Conservation (phyloP, 2,888 invertebrate species). For the Cephus nigrinus region DNA sequence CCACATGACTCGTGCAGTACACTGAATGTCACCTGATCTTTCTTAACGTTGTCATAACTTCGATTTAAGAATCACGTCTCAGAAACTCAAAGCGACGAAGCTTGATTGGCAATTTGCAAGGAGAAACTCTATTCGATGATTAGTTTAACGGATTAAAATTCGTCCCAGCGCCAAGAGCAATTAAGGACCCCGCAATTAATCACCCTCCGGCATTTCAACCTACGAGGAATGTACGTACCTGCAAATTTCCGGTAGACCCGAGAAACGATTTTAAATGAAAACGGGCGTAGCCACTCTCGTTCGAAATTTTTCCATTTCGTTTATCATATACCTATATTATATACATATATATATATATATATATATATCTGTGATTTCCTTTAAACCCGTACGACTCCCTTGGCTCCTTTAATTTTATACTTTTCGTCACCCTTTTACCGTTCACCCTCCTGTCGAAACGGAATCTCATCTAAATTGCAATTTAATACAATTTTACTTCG, state of each 20-base stretch:
- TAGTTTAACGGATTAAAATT: conserved; percentile 5
- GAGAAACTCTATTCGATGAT: background rate
- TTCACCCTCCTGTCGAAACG: background rate
- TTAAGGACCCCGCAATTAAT: conserved; percentile 32
- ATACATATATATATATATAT: too few species aligned
- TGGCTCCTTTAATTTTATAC: background rate
- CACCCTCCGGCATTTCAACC: conserved; percentile 38
- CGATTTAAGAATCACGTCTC: background rate
- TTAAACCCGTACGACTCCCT: background rate
- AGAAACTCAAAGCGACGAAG: background rate
- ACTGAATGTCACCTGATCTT: background rate
- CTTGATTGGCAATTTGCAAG: background rate
- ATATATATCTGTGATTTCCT: background rate
- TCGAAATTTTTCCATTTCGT: conserved; percentile 21
- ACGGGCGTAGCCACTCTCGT: conserved; percentile 15
- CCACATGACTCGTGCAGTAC: background rate
- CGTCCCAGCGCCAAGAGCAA: conserved; percentile 23
- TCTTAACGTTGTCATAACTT: background rate
- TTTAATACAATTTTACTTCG: background rate
- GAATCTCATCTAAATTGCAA: background rate
- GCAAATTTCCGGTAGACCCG: conserved; percentile 56
- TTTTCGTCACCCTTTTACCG: conserved; percentile 1
- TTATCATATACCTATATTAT: background rate
- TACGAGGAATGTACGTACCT: conserved; percentile 58
- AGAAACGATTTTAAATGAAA: conserved; percentile 4